Evolutionary conservation across 2,797 vertebrate genomes (phyloP).

Genomic region (Tympanoctomys barrerae): DNA sequence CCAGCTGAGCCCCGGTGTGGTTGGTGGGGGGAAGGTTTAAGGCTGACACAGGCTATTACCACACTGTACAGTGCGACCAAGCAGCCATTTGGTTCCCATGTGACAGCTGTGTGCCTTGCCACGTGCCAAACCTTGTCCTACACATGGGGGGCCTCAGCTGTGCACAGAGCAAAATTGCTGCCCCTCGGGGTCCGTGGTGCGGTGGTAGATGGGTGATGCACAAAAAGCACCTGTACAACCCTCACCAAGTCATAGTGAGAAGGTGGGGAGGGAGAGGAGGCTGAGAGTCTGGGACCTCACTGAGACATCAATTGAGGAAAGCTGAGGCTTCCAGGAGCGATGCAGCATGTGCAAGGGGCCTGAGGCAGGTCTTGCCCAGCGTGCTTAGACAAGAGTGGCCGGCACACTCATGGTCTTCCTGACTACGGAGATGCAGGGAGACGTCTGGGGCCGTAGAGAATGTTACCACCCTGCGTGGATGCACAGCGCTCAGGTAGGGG

Average conservation of each 20-base stretch:
- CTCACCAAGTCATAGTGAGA: not conserved
- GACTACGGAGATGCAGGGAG: not conserved
- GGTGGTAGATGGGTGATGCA: not conserved
- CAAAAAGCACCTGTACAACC: not conserved
- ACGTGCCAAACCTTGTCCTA: not conserved
- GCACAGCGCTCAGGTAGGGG: not conserved
- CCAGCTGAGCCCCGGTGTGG: not conserved
- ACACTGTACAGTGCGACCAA: rapidly evolving
- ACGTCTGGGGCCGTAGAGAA: not conserved
- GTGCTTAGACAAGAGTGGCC: not conserved
- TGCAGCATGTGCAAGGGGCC: not conserved
- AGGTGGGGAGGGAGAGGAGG: not conserved
- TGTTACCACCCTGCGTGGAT: not conserved
- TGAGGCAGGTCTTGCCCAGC: not conserved
- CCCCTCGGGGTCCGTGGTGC: not conserved
- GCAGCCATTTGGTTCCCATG: not conserved
- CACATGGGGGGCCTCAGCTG: not conserved
- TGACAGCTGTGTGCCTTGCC: rapidly evolving
- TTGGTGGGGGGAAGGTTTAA: rapidly evolving
- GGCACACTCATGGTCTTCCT: too few relatives aligned
- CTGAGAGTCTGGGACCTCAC: not conserved
- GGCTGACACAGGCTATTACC: rapidly evolving
- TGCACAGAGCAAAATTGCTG: not conserved
- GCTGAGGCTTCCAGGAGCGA: not conserved
- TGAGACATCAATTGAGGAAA: not conserved